These are phyloP conservation scores for Fistularia commersonii DNA, from an alignment of 2,797 vertebrate species.

Conservation along the genomic window DNA sequence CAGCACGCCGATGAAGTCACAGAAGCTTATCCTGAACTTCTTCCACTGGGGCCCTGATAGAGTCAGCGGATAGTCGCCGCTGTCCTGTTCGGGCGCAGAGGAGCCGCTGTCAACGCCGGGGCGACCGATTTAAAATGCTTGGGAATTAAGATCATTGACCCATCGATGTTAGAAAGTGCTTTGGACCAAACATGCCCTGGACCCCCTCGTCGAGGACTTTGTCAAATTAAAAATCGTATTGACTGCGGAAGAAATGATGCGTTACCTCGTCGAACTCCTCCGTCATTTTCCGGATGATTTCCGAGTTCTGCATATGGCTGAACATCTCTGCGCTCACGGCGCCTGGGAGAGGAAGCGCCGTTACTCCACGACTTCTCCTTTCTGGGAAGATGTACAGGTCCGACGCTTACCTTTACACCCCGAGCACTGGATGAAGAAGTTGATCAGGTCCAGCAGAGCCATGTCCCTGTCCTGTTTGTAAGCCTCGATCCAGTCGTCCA, in stretches of 20 bases:
- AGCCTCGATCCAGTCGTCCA: slow-evolving; percentile 99
- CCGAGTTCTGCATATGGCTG: slow-evolving; percentile 98
- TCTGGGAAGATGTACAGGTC: not conserved
- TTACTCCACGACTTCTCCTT: no score
- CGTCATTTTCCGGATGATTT: slow-evolving; percentile 99
- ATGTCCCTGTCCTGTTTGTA: slow-evolving; percentile 97
- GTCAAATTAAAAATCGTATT: not conserved
- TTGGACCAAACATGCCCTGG: not conserved
- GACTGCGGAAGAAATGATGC: not conserved
- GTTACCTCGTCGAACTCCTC: slow-evolving; percentile 99
- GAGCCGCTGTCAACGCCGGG: slow-evolving; percentile 2
- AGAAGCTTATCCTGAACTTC: slow-evolving; percentile 98
- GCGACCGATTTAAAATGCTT: no score
- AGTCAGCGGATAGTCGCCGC: slow-evolving; percentile 97
- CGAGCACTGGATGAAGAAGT: slow-evolving; percentile 99
- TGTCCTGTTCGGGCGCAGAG: slow-evolving; percentile 80
- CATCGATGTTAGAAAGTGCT: no score
- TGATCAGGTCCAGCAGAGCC: slow-evolving; percentile 97
- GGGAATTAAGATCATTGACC: no score
- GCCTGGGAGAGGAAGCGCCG: no score
- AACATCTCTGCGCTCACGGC: slow-evolving; percentile 95
- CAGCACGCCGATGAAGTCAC: slow-evolving; percentile 96
- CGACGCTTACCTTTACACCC: slow-evolving; percentile 91
- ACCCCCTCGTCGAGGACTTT: no score
- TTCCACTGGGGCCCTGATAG: slow-evolving; percentile 99